Evolutionary conservation across 1,140 invertebrate genomes (phyloP), one percentile per base, ranked within the genome.

Genomic region (Rhyzopertha dominica): DNA sequence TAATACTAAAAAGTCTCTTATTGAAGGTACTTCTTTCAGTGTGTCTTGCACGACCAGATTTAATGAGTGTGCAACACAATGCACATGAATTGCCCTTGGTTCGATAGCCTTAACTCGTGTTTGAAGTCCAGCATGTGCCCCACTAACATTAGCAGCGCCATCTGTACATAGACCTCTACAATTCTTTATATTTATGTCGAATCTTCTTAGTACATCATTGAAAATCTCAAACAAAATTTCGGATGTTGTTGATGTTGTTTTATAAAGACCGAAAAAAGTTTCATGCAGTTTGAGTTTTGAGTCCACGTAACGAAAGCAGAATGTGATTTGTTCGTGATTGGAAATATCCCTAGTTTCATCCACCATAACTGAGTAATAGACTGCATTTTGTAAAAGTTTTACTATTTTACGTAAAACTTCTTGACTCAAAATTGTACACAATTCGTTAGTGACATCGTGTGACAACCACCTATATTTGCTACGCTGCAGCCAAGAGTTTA

Each of bases 131-230:
- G 44, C 37, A 10, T 50, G 40, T 18, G 43, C 39, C 9, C 49
- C 55, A 30, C 38, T 51, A 39, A 60, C 50, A 29, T 60, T 58
- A 2, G 51, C 8, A 2, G 47, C 55, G 12, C 55, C 53, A 44
- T 60, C 55, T 26, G 52, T 58, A 49, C 52, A 58, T 26, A 56
- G 55, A 8, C 53, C 56, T 34, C 56, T 49, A 38, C 53, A 35
- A 19, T 34, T 47, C n/a, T 43, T 25, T 10, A 56, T 43, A 32
- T 41, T 25, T 42, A 56, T 42, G 24, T 44, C 31, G 28, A 51
- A 52, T 32, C 9, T 32, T 47, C 38, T 43, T 47, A 47, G 25
- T 37, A 53, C 29, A 8, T 50, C 37, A 9, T 50, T 53, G 14
- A 53, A 23, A 18, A 53, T 45, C 30, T 47, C 29, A 28, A 49